phyloP scores from a whole-genome alignment of 2,797 vertebrate species.

The Amblyraja radiata region DNA sequence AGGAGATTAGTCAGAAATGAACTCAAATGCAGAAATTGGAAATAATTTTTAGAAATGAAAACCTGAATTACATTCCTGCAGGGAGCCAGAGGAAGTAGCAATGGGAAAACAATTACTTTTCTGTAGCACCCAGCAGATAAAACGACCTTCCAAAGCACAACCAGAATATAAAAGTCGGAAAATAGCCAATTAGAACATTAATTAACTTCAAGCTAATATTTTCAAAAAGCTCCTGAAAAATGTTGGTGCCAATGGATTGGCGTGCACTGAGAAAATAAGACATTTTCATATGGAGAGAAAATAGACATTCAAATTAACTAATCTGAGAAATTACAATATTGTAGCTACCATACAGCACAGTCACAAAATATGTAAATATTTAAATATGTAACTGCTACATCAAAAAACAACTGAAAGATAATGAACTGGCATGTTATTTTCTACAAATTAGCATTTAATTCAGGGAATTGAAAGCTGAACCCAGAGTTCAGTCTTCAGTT shows the following conservation, averaged over 20 bases:
- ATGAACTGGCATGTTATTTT: background rate
- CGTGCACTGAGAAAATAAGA: too few relatives aligned
- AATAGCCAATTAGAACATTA: too few relatives aligned
- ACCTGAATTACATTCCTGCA: background rate
- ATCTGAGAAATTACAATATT: background rate
- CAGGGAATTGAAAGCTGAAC: background rate
- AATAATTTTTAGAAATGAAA: background rate
- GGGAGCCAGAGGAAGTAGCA: background rate
- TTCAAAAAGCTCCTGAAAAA: too few relatives aligned
- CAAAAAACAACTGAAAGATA: background rate
- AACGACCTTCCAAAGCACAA: background rate
- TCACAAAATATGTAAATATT: background rate
- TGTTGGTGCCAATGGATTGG: too few relatives aligned
- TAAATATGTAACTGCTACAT: background rate
- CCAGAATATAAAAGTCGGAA: background rate
- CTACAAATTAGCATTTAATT: background rate
- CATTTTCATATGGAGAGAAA: background rate
- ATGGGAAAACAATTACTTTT: background rate
- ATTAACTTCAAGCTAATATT: too few relatives aligned
- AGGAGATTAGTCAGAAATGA: background rate
- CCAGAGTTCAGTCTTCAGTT: background rate
- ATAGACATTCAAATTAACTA: background rate
- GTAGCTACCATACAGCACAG: background rate
- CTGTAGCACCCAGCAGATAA: background rate
- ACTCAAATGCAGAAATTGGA: background rate